Conservation (phyloP, 92 coral and sea anemone genomes). For the Nematostella vectensis region DNA sequence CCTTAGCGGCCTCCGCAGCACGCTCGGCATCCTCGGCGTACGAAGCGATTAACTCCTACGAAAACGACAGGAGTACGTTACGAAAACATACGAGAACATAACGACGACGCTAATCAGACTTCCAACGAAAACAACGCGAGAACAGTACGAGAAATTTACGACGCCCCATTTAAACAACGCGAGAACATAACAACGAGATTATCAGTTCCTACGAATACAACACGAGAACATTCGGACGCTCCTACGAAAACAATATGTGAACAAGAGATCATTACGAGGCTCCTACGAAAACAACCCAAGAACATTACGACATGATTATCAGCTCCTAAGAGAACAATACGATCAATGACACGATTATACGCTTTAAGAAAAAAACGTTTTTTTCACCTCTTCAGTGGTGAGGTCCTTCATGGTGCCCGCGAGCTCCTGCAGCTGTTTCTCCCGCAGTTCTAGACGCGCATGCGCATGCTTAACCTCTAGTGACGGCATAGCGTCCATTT, state of each 20-base stretch:
- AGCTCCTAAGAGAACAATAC: too few relatives aligned
- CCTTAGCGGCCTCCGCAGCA: conserved; percentile 90
- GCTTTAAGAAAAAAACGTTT: too few relatives aligned
- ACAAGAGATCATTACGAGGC: too few relatives aligned
- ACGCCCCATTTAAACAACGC: too few relatives aligned
- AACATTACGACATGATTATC: too few relatives aligned
- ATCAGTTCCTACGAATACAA: too few relatives aligned
- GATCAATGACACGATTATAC: too few relatives aligned
- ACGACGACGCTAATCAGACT: conserved; percentile 3
- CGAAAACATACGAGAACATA: neutral
- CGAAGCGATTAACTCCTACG: conserved; percentile 71
- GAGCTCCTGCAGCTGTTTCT: conserved; percentile 83
- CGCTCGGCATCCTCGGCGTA: conserved; percentile 74
- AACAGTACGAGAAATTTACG: too few relatives aligned
- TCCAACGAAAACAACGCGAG: neutral
- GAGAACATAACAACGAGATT: too few relatives aligned
- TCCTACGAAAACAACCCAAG: too few relatives aligned
- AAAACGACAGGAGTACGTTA: neutral
- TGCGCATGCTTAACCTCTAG: conserved; percentile 91
- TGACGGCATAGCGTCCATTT: conserved; percentile 72
- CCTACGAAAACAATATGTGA: too few relatives aligned
- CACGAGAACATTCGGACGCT: too few relatives aligned
- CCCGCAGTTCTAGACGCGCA: conserved; percentile 83
- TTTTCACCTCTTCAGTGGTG: conserved; percentile 93
- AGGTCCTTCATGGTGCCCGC: conserved; percentile 97